Percentiles rank a stretch among this genome's conserved stretches.
phyloP scores from a whole-genome alignment of 2,113 vertebrate species.

The Notarius quadriscutis region DNA sequence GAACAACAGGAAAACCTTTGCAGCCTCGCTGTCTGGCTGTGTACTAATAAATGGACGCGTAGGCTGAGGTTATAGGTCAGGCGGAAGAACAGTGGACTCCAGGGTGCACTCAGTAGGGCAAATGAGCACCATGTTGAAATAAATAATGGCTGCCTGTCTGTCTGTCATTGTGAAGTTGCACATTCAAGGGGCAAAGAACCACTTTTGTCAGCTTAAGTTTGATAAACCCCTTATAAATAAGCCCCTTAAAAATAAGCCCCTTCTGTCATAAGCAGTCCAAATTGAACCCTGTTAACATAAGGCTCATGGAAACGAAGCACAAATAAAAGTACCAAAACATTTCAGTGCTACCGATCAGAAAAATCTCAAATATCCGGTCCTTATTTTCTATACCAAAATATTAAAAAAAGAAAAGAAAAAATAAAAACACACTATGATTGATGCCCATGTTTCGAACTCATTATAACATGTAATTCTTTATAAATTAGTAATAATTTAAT shows the following conservation, averaged over 20 bases:
- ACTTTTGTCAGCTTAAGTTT: background rate
- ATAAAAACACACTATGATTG: background rate
- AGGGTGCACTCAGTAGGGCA: background rate
- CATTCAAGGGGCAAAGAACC: background rate
- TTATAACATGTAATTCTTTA: background rate
- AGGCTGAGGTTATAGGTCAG: conserved; percentile 11
- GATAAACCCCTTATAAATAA: background rate
- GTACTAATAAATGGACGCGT: conserved; percentile 6
- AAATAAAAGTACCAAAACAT: background rate
- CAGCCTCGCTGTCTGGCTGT: background rate
- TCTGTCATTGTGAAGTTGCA: background rate
- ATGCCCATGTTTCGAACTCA: background rate
- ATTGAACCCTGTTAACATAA: background rate
- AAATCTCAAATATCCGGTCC: background rate
- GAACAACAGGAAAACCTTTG: conserved; percentile 2
- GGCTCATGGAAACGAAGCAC: background rate
- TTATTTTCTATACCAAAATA: background rate
- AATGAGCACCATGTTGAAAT: background rate
- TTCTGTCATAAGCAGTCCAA: background rate
- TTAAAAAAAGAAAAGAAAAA: background rate
- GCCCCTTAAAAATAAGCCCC: too few relatives aligned
- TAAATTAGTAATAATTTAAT: background rate
- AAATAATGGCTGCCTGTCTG: conserved; percentile 5
- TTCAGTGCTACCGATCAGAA: background rate
- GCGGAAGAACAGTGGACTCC: background rate